Percentiles rank a stretch among this genome's conserved stretches.
Conservation (phyloP, 2,797 vertebrate species). For the Mormyrops boulengeri region DNA sequence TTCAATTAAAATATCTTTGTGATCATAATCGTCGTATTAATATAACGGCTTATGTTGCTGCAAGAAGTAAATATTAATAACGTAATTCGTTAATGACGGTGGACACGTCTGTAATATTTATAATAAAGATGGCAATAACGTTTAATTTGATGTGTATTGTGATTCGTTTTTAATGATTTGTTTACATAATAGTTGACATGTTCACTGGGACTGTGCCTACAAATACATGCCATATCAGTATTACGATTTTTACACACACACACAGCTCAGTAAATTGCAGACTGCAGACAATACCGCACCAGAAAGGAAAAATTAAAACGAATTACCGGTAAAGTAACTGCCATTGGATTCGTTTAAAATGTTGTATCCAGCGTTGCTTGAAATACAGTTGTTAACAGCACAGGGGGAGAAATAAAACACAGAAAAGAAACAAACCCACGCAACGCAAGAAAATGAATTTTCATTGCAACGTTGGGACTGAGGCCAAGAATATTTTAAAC, state of each 20-base stretch:
- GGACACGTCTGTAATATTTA: neutral
- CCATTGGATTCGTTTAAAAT: neutral
- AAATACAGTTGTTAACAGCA: neutral
- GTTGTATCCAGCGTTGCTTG: neutral
- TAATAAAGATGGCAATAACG: neutral
- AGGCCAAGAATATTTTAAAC: slow-evolving; percentile 14
- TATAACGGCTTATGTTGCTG: neutral
- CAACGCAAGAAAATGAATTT: neutral
- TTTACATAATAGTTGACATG: slow-evolving; percentile 4
- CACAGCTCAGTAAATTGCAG: neutral
- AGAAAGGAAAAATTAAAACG: neutral
- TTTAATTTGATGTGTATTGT: neutral
- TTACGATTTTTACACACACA: neutral
- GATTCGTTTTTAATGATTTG: neutral
- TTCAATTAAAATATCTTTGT: neutral
- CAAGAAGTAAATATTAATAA: neutral
- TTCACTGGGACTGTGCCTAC: neutral
- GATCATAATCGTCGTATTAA: neutral
- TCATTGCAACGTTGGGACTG: neutral
- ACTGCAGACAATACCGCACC: neutral
- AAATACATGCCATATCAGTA: slow-evolving; percentile 3
- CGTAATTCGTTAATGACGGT: neutral
- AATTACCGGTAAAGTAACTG: neutral
- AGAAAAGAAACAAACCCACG: neutral
- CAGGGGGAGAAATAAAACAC: neutral